A percentile compares a stretch with the other conserved stretches of the same genome.
Conservation (phyloP, 2,888 invertebrate genomes). For the Hypolimnas misippus region DNA sequence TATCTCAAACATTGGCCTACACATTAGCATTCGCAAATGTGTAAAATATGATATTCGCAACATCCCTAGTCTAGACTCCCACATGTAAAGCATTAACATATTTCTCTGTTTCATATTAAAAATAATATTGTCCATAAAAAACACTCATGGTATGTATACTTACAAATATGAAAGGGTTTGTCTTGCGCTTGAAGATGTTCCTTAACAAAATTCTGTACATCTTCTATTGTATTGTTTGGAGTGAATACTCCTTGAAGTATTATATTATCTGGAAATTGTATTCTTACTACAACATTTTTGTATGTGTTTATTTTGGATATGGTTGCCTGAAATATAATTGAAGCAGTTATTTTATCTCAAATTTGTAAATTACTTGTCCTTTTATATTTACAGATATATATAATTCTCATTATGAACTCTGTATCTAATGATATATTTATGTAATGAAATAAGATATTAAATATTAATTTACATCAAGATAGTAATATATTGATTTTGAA, state of each 20-base stretch:
- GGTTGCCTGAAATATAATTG: conserved; percentile 56
- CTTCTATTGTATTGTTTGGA: conserved; percentile 88
- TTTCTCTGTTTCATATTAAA: neutral
- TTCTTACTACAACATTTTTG: conserved; percentile 90
- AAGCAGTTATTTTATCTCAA: neutral
- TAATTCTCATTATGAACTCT: too few species aligned
- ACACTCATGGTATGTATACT: conserved; percentile 61
- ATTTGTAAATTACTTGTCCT: neutral
- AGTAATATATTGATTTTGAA: too few species aligned
- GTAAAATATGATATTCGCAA: too few species aligned
- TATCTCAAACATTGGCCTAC: too few species aligned
- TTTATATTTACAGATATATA: too few species aligned
- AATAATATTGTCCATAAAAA: neutral
- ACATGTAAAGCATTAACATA: too few species aligned
- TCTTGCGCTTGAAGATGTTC: conserved; percentile 87
- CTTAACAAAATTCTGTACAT: conserved; percentile 89
- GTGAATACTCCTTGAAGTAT: conserved; percentile 94
- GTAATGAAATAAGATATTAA: too few species aligned
- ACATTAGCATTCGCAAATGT: too few species aligned
- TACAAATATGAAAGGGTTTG: conserved; percentile 91
- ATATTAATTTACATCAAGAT: too few species aligned
- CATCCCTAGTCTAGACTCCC: too few species aligned
- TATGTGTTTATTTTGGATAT: conserved; percentile 85
- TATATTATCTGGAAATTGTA: conserved; percentile 93
- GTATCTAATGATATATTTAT: too few species aligned